Evolutionary conservation across 2,113 vertebrate species (phyloP), one percentile per base, ranked within the genome.

Genomic region (Poeciliopsis retropinna): DNA sequence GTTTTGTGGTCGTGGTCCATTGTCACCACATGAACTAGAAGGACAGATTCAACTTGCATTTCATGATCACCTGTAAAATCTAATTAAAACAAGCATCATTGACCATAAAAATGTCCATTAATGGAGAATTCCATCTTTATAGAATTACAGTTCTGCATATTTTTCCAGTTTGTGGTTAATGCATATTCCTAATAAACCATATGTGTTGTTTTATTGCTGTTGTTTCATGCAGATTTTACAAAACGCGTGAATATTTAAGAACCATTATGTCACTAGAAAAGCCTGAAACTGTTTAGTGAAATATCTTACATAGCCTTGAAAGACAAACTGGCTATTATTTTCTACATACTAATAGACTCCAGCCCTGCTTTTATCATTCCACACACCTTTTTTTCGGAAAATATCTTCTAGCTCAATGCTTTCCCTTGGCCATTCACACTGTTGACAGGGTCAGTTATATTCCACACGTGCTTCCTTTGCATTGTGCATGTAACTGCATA

Each of bases 371-470:
- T 57, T 57, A 57, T 57, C 22, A 57, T 57, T 57, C 51, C 51
- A 57, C 51, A 57, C 51, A 57, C 22, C 51, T 57, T 62, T 62
- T 29, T 30, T 62, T 30, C 60, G 17, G 28, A 47, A 31, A 67
- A 17, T 62, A 60, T 0, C 66, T 64, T 77, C 11, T 72, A 51
- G 70, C 72, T 57, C 51, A 64, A 5, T 67, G 0, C 0, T 57
- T 78, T 69, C 29, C 19, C 28, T 25, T 29, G 39, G 47, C 70
- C 80, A 83, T 64, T 78, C 57, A 72, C 72, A 79, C 65, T 78
- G 78, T 62, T 67, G 31, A 60, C 44, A 31, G 8, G 15, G 19
- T 64, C 62, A 64, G 1, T 64, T 32, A 64, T 64, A 22, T 32
- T 5, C 5, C 17, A 11, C 30, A 7, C 79, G 54, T 65, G 70